Base-by-base conservation (phyloP, 2,113 vertebrate genomes). In the Rhinolophus ferrumequinum region DNA sequence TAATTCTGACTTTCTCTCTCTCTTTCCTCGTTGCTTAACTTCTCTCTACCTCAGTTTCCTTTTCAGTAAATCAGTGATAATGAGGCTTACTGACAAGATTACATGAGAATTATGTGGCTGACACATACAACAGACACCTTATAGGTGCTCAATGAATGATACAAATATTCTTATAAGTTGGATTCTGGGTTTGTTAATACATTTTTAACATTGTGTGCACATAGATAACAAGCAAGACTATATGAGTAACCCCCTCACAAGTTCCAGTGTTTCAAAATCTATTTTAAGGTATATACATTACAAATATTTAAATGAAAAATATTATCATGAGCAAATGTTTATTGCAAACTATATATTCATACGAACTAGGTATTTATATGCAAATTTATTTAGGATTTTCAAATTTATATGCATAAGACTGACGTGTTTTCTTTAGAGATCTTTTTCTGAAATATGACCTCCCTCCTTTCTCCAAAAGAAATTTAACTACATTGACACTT, bases 231-330 rank as follows among this genome's bases (percentile, higher is more conserved):
- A 73, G 22, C 24, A 66, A 81, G 56, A 72, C 76, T 67, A 54
- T 38, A 47, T 5, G 76, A 35, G n/a, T 38, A 54, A 56, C 41
- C 26, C 24, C 26, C 66, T 79, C 35, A 84, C 60, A 79, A 87
- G 18, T 22, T 41, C 35, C 7, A 64, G n/a, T 64, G 70, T 47
- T 92, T 92, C 26, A 47, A 88, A 88, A 79, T 77, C 54, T 83
- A 77, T 41, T 83, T 83, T 79, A 84, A 79, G 35, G 24, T 12
- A 28, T 91, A 4, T 58, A 47, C 84, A 47, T 66, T 73, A 88
- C 14, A 80, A 93, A 93, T 50, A 83, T 26, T 77, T 24, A 91
- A n/a, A 24, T n/a, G 85, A 84, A 94, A 85, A 88, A 62, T 44
- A 60, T 80, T 35, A 15, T 26, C 28, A 30, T 15, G 18, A n/a